Evolutionary conservation across 2,113 vertebrate genomes (phyloP).

Genomic region (Salvelinus fontinalis): DNA sequence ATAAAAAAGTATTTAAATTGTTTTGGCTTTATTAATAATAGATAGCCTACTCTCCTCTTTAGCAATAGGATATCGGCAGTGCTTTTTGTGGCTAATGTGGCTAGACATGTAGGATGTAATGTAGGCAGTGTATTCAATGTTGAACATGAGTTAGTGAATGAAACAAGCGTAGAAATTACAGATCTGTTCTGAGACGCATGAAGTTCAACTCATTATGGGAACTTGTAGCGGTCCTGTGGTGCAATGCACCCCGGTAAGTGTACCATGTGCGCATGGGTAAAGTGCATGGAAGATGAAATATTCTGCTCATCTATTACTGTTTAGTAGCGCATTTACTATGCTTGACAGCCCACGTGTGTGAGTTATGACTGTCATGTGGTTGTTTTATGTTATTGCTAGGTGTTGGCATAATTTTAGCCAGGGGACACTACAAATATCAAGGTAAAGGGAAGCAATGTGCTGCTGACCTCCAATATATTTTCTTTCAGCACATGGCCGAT

Average conservation of each 20-base stretch:
- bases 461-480: slow-evolving; percentile 16
- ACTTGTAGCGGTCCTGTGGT: background rate
- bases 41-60: background rate
- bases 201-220: background rate
- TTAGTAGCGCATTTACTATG: background rate
- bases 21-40: too few relatives aligned
- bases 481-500: slow-evolving; percentile 39
- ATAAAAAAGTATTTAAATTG: background rate
- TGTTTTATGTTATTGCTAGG: too few relatives aligned
- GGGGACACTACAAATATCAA: background rate
- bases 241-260: background rate
- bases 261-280: background rate
- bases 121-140: background rate
- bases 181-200: background rate
- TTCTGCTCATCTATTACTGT: background rate
- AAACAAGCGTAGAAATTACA: background rate
- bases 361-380: too few relatives aligned
- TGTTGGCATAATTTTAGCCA: background rate
- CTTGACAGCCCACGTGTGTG: background rate
- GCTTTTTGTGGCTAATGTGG: too few relatives aligned
- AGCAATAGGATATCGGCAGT: background rate
- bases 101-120: background rate
- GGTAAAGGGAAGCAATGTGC: background rate
- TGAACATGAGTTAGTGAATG: background rate
- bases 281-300: background rate